Conservation (phyloP, 2,888 invertebrate genomes). For the Macrosoma leucophasiata region DNA sequence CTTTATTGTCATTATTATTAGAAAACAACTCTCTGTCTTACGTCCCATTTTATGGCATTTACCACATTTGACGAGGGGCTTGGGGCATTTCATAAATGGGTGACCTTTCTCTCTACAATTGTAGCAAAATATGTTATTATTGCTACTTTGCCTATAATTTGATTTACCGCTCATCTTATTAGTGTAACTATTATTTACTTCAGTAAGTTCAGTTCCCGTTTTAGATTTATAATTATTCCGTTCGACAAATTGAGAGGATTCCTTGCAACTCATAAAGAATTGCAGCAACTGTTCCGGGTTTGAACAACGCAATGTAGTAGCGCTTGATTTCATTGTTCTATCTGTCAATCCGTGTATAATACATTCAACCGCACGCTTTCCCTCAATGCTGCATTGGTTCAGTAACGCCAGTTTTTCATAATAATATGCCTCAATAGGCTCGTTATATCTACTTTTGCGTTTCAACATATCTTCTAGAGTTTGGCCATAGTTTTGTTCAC, state of each 20-base stretch:
- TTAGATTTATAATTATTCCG: no score
- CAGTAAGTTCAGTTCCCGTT: background rate
- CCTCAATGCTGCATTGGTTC: constrained; percentile 9
- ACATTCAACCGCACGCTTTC: constrained; percentile 18
- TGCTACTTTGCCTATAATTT: background rate
- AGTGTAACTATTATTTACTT: background rate
- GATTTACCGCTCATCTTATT: background rate
- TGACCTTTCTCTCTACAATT: constrained; percentile 7
- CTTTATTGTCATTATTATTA: background rate
- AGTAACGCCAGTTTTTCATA: constrained; percentile 14
- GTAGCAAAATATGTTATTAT: constrained; percentile 2
- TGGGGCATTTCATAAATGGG: constrained; percentile 5
- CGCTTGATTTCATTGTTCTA: constrained; percentile 14
- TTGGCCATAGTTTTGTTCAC: constrained; percentile 15
- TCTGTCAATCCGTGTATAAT: constrained; percentile 21
- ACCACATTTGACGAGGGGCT: constrained; percentile 2
- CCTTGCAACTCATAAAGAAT: constrained; percentile 8
- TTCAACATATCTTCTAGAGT: constrained; percentile 13
- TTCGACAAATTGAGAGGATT: background rate
- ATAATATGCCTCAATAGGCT: constrained; percentile 13
- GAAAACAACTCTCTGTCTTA: constrained; percentile 2
- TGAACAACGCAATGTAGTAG: constrained; percentile 17
- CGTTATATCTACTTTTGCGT: constrained; percentile 10
- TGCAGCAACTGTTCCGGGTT: constrained; percentile 13
- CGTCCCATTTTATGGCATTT: constrained; percentile 10